phyloP scores from a whole-genome alignment of 2,888 invertebrate genomes.

The Pollenia amentaria region DNA sequence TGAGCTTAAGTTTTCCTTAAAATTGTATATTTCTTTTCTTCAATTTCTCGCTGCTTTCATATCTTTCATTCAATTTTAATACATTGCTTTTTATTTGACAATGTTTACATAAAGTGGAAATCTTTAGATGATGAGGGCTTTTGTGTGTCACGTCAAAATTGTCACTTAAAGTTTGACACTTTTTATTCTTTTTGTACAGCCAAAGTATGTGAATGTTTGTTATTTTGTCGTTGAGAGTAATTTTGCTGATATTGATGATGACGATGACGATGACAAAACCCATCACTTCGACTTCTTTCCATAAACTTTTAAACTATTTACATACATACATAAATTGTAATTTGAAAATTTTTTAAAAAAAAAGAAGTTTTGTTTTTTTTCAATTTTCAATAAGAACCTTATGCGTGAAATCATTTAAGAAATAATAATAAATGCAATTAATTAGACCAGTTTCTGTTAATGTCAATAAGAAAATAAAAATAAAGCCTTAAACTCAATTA shows the following conservation, averaged over 20 bases:
- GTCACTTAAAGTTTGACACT: constrained; percentile 55
- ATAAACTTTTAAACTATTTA: too few species aligned
- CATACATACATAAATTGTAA: too few species aligned
- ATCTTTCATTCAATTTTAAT: constrained; percentile 41
- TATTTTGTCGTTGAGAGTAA: constrained; percentile 9
- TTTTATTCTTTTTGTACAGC: constrained; percentile 24
- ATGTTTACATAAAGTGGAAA: constrained; percentile 25
- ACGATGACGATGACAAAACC: constrained; percentile 15
- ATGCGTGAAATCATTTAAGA: too few species aligned
- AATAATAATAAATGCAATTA: too few species aligned
- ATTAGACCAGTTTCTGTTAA: too few species aligned
- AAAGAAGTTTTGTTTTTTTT: too few species aligned
- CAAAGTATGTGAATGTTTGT: neutral
- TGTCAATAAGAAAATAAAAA: too few species aligned
- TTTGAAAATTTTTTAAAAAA: too few species aligned
- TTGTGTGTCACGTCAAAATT: constrained; percentile 49
- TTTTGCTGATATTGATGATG: neutral
- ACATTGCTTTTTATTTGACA: constrained; percentile 56
- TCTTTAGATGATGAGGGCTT: constrained; percentile 36
- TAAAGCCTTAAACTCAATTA: too few species aligned
- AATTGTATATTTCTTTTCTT: neutral
- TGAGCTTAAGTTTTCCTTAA: constrained; percentile 27
- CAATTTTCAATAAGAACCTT: too few species aligned
- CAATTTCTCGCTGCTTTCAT: constrained; percentile 9
- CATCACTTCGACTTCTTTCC: neutral